Conservation (phyloP, 2,113 vertebrate genomes). For the Atlantisia rogersi region DNA sequence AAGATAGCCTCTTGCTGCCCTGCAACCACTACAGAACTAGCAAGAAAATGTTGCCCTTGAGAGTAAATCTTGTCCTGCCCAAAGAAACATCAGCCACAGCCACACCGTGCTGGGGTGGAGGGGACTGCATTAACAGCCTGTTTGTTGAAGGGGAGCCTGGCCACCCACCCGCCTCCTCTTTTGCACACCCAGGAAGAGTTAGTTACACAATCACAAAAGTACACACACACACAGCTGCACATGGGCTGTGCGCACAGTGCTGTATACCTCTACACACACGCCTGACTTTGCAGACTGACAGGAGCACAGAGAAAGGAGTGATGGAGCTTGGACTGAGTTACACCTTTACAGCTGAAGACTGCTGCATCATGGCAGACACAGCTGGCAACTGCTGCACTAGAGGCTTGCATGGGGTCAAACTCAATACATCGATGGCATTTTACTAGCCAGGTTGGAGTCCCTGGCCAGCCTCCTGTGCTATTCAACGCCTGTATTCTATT, state of each 20-base stretch:
- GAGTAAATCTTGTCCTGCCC: background rate
- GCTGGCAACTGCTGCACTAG: background rate
- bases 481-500: background rate
- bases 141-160: background rate
- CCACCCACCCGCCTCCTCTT: background rate
- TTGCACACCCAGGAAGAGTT: background rate
- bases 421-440: fast-evolving
- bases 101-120: fast-evolving
- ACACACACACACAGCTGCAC: background rate
- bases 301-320: background rate
- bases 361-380: background rate
- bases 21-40: background rate
- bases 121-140: fast-evolving
- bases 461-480: background rate
- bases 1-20: background rate
- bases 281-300: background rate
- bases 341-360: background rate
- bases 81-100: background rate
- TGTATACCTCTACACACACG: no score
- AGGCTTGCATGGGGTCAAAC: background rate
- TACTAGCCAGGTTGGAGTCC: background rate
- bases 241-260: fast-evolving
- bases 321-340: background rate
- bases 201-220: background rate
- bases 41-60: background rate